Evolutionary conservation across 2,888 invertebrate genomes (phyloP), one percentile per base, ranked within the genome.

Genomic region (Diarsia dahlii): DNA sequence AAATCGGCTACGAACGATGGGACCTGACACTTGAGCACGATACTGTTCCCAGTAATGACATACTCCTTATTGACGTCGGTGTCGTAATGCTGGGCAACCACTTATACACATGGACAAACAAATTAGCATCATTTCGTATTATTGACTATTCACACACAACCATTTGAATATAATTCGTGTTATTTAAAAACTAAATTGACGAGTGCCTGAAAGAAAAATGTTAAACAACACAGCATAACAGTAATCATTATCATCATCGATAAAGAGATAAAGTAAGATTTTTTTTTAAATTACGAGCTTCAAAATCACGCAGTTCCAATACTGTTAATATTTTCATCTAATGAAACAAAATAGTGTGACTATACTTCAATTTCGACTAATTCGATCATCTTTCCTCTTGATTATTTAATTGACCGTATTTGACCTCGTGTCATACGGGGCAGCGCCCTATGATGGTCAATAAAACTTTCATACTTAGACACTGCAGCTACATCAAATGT

Each of bases 1-100:
- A 98, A 99, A 95, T 99, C 98, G 71, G 98, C 98, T 81, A 99
- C 98, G 94, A 98, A 99, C 67, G 98, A 98, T 56, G 99, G 99
- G 86, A 98, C 97, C 93, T 98, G 98, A 96, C 98, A 98, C 93
- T 98, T 98, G 86, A 98, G 95, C 87, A 98, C 97, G 69, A 98
- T 98, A 90, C 98, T 97, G 95, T 98, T 98, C 78, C 98, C 98
- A 91, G 98, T 97, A 87, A 98, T 98, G 34, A 98, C 98, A 94
- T 98, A 98, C 91, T 98, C 98, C 97, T 98, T 98, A 96, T 98
- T 98, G 80, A 98, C 98, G 90, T 98, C 98, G 65, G 98, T 98
- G 93, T 98, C 98, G 95, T 98, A 98, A 91, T 97, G 97, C 95
- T 98, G 98, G 80, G 98, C 97, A 88, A 98, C 98, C 92, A 98